phyloP scores from a whole-genome alignment of 2,888 invertebrate species.

The Sturmia bella region DNA sequence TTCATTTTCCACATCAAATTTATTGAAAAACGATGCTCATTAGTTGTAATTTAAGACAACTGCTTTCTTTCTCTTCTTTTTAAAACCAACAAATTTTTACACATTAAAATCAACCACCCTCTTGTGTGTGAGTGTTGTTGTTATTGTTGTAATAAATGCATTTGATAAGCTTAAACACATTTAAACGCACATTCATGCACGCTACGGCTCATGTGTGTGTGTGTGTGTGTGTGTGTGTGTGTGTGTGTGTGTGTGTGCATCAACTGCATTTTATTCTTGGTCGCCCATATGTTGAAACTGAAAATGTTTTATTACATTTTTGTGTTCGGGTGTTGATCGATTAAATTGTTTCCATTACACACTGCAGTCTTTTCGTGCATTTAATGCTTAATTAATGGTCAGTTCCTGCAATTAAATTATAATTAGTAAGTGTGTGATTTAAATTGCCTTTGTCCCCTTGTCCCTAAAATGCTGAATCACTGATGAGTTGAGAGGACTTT shows the following conservation, averaged over 20 bases:
- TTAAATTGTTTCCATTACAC: slow-evolving; percentile 60
- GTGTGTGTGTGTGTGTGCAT: neutral
- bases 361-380: slow-evolving; percentile 24
- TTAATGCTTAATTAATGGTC: slow-evolving; percentile 57
- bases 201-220: too few species aligned
- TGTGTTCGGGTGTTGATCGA: slow-evolving; percentile 63
- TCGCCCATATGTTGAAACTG: slow-evolving; percentile 62
- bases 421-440: slow-evolving; percentile 64
- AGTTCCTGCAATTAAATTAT: slow-evolving; percentile 62
- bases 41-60: slow-evolving; percentile 73
- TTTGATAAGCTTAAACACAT: too few species aligned
- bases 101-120: slow-evolving; percentile 52
- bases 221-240: neutral
- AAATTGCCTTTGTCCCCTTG: neutral
- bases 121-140: neutral
- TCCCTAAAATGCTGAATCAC: too few species aligned
- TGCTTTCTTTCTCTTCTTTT: slow-evolving; percentile 32
- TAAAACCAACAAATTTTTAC: slow-evolving; percentile 58
- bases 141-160: too few species aligned
- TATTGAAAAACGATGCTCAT: slow-evolving; percentile 72
- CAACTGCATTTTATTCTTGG: slow-evolving; percentile 17
- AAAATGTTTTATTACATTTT: slow-evolving; percentile 30
- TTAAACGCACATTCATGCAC: too few species aligned
- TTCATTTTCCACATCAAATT: slow-evolving; percentile 61
- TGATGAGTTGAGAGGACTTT: too few species aligned